A percentile compares a stretch with the other conserved stretches of the same genome.
phyloP scores from a whole-genome alignment of 92 coral and sea anemone species.

The Diadumene lineata region DNA sequence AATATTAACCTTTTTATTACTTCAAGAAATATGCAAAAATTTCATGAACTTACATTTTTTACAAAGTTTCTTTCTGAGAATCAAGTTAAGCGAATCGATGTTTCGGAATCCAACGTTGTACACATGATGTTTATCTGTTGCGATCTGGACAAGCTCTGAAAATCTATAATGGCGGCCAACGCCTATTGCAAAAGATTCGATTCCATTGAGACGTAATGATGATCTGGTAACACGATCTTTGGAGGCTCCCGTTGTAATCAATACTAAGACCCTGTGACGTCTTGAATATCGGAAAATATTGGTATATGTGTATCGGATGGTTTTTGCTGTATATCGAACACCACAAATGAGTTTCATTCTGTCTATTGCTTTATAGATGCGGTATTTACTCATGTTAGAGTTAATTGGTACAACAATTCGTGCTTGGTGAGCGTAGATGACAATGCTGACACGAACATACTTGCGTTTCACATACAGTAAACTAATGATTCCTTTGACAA shows the following conservation, averaged over 20 bases:
- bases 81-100: slow-evolving; percentile 46
- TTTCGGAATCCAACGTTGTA: slow-evolving; percentile 76
- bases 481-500: slow-evolving; percentile 59
- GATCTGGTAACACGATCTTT: slow-evolving; percentile 51
- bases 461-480: slow-evolving; percentile 62
- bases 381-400: slow-evolving; percentile 41
- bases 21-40: not conserved
- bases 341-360: slow-evolving; percentile 68
- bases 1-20: not conserved
- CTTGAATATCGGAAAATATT: slow-evolving; percentile 39
- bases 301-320: slow-evolving; percentile 47
- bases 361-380: slow-evolving; percentile 44
- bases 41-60: slow-evolving; percentile 36
- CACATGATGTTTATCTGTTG: slow-evolving; percentile 69
- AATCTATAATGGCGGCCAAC: slow-evolving; percentile 63
- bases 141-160: slow-evolving; percentile 60
- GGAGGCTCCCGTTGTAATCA: slow-evolving; percentile 77
- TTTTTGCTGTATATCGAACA: slow-evolving; percentile 47
- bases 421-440: slow-evolving; percentile 53
- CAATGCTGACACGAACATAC: slow-evolving; percentile 78
- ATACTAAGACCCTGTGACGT: slow-evolving; percentile 54
- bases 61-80: slow-evolving; percentile 63
- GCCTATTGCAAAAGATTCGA: slow-evolving; percentile 54
- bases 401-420: slow-evolving; percentile 51
- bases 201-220: slow-evolving; percentile 39